Conservation (phyloP, 1,140 invertebrate genomes). For the Eupristina koningsbergeri region DNA sequence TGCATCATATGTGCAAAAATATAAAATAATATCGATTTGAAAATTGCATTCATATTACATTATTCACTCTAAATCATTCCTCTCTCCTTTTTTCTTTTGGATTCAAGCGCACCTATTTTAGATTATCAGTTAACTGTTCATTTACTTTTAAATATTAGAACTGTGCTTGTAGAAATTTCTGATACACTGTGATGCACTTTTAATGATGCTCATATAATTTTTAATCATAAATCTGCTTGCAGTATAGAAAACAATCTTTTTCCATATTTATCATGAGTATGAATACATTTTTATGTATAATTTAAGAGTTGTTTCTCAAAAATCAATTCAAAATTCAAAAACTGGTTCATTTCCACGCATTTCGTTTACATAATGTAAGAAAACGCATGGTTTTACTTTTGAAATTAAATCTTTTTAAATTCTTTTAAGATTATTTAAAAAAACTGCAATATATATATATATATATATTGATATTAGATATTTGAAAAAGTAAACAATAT, state of each 20-base stretch:
- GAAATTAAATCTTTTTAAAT: slow-evolving; percentile 10
- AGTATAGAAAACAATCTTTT: slow-evolving; percentile 57
- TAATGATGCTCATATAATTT: slow-evolving; percentile 64
- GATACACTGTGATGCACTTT: slow-evolving; percentile 62
- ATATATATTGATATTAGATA: slow-evolving; percentile 8
- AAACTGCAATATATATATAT: background rate
- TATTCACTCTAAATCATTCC: background rate
- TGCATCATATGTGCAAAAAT: background rate
- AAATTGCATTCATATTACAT: background rate
- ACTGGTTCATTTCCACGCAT: background rate
- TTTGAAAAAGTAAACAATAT: slow-evolving; percentile 32
- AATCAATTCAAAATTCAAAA: background rate
- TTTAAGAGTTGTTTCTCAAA: background rate
- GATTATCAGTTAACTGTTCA: background rate
- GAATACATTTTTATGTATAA: slow-evolving; percentile 42
- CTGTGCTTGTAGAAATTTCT: slow-evolving; percentile 57
- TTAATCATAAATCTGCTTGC: slow-evolving; percentile 60
- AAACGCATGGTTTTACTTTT: background rate
- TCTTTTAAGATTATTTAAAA: background rate
- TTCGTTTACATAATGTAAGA: background rate
- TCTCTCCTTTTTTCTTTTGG: slow-evolving; percentile 14
- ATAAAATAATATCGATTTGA: background rate
- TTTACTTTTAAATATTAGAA: slow-evolving; percentile 56
- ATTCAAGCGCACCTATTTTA: background rate
- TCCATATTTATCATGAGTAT: slow-evolving; percentile 49